phyloP scores from a whole-genome alignment of 2,113 vertebrate species.

The Arenaria interpres region DNA sequence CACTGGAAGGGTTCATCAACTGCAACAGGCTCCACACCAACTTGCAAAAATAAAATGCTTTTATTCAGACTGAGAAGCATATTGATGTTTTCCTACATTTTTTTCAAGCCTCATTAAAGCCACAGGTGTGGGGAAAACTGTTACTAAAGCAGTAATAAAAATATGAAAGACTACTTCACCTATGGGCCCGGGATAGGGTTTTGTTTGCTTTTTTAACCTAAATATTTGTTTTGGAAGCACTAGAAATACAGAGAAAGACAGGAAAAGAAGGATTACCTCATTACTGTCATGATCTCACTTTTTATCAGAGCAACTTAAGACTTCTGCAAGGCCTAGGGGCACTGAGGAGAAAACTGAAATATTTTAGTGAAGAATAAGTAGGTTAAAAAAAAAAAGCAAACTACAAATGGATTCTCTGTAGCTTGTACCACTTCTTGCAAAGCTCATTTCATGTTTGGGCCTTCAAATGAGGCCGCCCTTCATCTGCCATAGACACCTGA shows the following conservation, averaged over 20 bases:
- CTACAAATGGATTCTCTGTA: background rate
- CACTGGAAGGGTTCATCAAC: background rate
- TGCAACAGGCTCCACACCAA: background rate
- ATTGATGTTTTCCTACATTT: background rate
- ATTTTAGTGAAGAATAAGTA: background rate
- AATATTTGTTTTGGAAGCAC: slow-evolving; percentile 58
- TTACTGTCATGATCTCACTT: slow-evolving; percentile 45
- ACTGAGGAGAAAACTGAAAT: background rate
- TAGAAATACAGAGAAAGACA: slow-evolving; percentile 1
- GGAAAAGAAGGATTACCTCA: slow-evolving; percentile 40
- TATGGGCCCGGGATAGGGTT: background rate
- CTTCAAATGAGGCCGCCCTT: background rate
- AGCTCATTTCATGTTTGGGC: background rate
- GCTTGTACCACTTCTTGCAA: background rate
- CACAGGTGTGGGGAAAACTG: background rate
- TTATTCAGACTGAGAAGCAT: background rate
- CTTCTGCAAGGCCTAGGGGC: slow-evolving; percentile 7
- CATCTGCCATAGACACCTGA: background rate
- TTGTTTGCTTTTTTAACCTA: slow-evolving; percentile 40
- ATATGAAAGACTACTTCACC: slow-evolving; percentile 21
- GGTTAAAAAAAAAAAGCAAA: background rate
- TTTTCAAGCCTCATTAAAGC: slow-evolving; percentile 31
- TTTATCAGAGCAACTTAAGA: slow-evolving; percentile 25
- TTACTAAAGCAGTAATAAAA: slow-evolving; percentile 16
- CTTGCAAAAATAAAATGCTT: background rate